phyloP scores from a whole-genome alignment of 2,797 vertebrate species.

The Buphagus erythrorhynchus region DNA sequence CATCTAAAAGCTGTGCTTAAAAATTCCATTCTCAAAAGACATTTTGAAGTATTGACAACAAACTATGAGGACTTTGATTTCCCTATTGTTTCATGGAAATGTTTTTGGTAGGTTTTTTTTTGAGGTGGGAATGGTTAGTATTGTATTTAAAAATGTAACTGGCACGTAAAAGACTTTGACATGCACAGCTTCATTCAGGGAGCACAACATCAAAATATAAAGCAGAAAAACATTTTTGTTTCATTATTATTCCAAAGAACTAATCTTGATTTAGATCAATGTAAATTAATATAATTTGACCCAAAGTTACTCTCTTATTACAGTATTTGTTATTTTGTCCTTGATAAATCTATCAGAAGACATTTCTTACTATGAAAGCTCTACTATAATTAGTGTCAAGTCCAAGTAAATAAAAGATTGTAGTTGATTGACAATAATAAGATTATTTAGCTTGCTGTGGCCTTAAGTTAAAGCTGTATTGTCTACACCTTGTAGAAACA shows the following conservation, averaged over 20 bases:
- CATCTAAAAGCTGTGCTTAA: background rate
- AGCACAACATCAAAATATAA: background rate
- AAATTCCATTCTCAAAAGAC: background rate
- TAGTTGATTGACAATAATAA: background rate
- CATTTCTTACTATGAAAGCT: background rate
- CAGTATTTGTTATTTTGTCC: background rate
- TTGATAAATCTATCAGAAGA: background rate
- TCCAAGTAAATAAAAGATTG: slow-evolving; percentile 19
- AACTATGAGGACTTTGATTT: background rate
- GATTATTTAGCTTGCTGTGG: slow-evolving; percentile 9
- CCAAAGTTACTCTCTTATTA: background rate
- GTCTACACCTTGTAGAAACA: background rate
- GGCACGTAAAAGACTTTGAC: background rate
- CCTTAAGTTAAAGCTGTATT: background rate
- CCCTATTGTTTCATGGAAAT: background rate
- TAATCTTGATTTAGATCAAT: background rate
- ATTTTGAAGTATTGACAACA: background rate
- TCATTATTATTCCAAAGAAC: background rate
- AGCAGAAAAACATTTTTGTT: background rate
- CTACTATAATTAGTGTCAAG: background rate
- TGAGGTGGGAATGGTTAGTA: background rate
- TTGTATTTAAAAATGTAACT: background rate
- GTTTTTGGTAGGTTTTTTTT: background rate
- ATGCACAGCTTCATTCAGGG: background rate
- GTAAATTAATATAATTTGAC: background rate